Base-by-base conservation (phyloP, 2,797 vertebrate species). In the Macrochelys suwanniensis region DNA sequence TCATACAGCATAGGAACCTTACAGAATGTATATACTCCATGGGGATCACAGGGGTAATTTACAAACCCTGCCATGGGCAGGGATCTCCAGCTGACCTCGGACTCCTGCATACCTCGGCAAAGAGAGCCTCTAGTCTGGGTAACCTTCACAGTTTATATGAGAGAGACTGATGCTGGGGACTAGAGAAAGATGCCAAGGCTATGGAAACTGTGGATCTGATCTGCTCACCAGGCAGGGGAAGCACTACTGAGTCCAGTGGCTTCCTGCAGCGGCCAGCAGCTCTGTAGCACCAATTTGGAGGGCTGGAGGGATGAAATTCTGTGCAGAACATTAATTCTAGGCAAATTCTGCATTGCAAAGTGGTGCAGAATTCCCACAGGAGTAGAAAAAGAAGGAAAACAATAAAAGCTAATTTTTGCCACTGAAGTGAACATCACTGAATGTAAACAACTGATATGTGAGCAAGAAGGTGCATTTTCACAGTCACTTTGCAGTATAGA, bases 71-170 rank as follows among this genome's bases (percentile, higher is more conserved):
- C 53, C 28, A 85, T 33, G 79, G 91, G 68, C 9, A 90, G 88
- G 87, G 4, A 84, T 80, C 0, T 2, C 77, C 37, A 88, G 92
- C 47, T 88, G 71, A 2, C 61, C 42, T 56, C 47, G 33, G 12
- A 54, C 15, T 65, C 11, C 4, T 45, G 21, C 33, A 56, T 7
- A 80, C 17, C 9, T 25, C 4, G 16, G 2, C 53, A 59, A 74
- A 74, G 54, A 49, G 1, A 65, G 11, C 33, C n/a, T 91, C 45
- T 56, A 2, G 3, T 56, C 90, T 53, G 51, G 86, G 85, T 89
- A 79, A 49, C 74, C 49, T 45, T 26, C 1, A 1, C 1, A 51
- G 49, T 33, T 82, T 17, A 51, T 1, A 1, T 1, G 54, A 37
- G 54, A 76, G 12, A 61, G 3, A 54, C 5, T 61, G 54, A 84